Evolutionary conservation across 1,140 invertebrate genomes (phyloP).

Genomic region (Steinernema feltiae): DNA sequence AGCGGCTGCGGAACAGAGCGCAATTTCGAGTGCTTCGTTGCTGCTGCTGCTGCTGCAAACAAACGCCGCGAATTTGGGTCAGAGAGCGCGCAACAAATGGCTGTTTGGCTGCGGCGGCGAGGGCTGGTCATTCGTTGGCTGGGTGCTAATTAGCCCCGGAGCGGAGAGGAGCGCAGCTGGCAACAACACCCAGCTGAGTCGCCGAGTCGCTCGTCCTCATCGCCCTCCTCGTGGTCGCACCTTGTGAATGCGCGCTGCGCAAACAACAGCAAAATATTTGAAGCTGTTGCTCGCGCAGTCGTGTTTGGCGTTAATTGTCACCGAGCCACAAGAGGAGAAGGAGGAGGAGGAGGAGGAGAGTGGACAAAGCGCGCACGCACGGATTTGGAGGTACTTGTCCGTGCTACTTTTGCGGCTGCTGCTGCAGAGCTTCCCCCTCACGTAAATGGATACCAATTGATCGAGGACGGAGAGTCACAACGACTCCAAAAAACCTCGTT

Average conservation of each 20-base stretch:
- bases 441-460: not conserved
- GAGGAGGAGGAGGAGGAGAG: not conserved
- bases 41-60: no score
- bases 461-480: not conserved
- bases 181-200: no score
- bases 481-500: not conserved
- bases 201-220: no score
- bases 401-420: not conserved
- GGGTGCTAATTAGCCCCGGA: no score
- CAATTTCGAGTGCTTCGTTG: not conserved
- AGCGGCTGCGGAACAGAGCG: not conserved
- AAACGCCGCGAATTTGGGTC: not conserved
- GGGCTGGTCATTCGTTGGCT: no score
- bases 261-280: not conserved
- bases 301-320: constrained; percentile 13
- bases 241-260: not conserved
- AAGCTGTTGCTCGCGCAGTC: no score
- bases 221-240: not conserved
- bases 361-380: not conserved
- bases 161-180: no score
- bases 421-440: not conserved
- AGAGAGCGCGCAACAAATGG: not conserved
- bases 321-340: not conserved
- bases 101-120: no score
- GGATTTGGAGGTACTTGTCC: not conserved